Conservation (phyloP, 1,140 invertebrate genomes). For the Gonioctena quinquepunctata region DNA sequence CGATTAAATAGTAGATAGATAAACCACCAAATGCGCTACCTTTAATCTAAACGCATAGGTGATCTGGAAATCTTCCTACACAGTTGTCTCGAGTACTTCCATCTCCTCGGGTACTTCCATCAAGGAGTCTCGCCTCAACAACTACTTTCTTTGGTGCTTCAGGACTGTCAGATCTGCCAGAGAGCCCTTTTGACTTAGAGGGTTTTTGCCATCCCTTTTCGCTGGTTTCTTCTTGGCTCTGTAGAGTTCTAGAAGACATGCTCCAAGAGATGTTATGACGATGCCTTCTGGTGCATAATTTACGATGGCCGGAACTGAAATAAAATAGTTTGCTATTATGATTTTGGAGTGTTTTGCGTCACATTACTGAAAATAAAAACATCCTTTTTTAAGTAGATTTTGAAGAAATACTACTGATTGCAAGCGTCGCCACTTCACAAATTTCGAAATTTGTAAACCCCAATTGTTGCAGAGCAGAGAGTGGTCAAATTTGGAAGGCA, state of each 20-base stretch:
- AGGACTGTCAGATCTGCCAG: constrained; percentile 52
- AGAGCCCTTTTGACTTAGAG: constrained; percentile 48
- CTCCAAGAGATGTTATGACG: constrained; percentile 44
- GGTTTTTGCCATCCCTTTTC: constrained; percentile 32
- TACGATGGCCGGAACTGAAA: constrained; percentile 40
- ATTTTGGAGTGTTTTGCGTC: no score
- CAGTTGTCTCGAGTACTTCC: constrained; percentile 28
- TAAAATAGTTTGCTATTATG: no score
- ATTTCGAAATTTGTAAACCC: no score
- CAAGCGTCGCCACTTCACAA: no score
- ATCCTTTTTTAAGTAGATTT: no score
- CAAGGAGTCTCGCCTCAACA: constrained; percentile 49
- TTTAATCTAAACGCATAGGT: constrained; percentile 52
- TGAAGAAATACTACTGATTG: no score
- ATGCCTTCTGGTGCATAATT: constrained; percentile 44
- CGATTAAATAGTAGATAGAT: no score
- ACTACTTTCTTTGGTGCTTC: constrained; percentile 49
- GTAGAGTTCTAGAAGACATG: constrained; percentile 49
- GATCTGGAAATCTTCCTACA: constrained; percentile 52
- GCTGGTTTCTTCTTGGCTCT: constrained; percentile 40
- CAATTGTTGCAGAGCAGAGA: no score
- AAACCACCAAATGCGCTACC: constrained; percentile 47
- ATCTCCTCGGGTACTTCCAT: constrained; percentile 34
- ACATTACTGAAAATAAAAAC: no score
- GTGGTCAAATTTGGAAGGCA: no score